phyloP scores from a whole-genome alignment of 2,888 invertebrate species.

The Hedya salicella region DNA sequence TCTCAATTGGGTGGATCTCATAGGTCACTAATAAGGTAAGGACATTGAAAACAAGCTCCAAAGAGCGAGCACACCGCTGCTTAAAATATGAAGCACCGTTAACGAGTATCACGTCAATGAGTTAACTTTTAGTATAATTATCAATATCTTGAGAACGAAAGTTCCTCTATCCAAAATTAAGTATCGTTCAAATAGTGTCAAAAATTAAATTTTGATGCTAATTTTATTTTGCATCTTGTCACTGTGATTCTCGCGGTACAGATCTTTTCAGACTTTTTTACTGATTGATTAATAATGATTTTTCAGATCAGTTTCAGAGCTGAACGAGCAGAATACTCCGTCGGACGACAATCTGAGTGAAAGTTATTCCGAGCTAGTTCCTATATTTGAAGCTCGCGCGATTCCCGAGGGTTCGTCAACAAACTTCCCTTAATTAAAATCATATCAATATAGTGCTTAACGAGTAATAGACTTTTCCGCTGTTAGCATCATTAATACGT shows the following conservation, averaged over 20 bases:
- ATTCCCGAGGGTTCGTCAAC: slow-evolving; percentile 51
- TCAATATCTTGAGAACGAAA: no score
- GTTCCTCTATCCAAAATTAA: no score
- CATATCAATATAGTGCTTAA: not conserved
- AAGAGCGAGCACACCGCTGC: no score
- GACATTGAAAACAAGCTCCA: not conserved
- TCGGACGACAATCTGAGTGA: slow-evolving; percentile 63
- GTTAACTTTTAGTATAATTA: no score
- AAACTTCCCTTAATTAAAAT: not conserved
- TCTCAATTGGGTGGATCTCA: slow-evolving; percentile 45
- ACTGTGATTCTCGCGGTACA: no score
- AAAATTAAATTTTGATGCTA: no score
- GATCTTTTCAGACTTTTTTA: no score
- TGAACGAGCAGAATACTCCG: slow-evolving; percentile 56
- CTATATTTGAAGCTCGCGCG: slow-evolving; percentile 62
- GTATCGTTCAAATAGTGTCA: no score
- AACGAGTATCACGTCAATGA: not conserved
- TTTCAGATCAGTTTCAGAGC: slow-evolving; percentile 63
- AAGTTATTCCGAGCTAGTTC: slow-evolving; percentile 61
- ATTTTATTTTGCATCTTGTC: no score
- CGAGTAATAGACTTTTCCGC: no score
- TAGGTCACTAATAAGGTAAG: slow-evolving; percentile 55
- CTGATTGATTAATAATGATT: no score
- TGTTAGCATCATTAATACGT: no score
- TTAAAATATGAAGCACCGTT: not conserved